phyloP scores from a whole-genome alignment of 2,797 vertebrate genomes.

The Brachyalestes nurse region DNA sequence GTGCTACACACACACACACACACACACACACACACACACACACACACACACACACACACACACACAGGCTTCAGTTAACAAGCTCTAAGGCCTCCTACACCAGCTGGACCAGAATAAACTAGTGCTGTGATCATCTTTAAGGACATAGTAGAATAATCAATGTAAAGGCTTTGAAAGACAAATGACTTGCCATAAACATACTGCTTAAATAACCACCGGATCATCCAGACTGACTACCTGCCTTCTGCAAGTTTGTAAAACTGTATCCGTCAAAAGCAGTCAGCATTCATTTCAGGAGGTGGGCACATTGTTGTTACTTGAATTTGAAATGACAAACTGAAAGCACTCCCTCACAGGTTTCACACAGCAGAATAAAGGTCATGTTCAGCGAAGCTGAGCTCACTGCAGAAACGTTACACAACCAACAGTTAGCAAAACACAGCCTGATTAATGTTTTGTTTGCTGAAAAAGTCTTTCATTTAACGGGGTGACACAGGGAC shows the following conservation, averaged over 20 bases:
- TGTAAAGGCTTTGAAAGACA: no score
- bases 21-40: no score
- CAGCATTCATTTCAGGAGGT: not conserved
- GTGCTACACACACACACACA: not conserved
- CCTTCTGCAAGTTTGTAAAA: not conserved
- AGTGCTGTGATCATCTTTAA: not conserved
- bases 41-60: not conserved
- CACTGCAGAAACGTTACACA: constrained; percentile 16
- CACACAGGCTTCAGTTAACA: constrained; percentile 29
- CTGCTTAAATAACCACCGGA: not conserved
- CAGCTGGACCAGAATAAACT: constrained; percentile 15
- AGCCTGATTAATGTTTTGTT: not conserved
- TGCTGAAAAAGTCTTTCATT: not conserved
- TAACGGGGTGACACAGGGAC: not conserved
- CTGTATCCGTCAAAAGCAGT: not conserved
- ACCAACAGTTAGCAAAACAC: not conserved
- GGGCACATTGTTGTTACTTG: not conserved
- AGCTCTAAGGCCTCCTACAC: constrained; percentile 33
- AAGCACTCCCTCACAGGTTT: not conserved
- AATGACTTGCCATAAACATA: not conserved
- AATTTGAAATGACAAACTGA: not conserved
- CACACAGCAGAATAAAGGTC: not conserved
- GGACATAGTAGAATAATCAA: not conserved
- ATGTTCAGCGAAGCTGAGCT: not conserved
- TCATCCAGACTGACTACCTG: not conserved